Percentiles rank a stretch among this genome's conserved stretches.
Conservation (phyloP, 2,888 invertebrate genomes). For the Strigamia crassipes region DNA sequence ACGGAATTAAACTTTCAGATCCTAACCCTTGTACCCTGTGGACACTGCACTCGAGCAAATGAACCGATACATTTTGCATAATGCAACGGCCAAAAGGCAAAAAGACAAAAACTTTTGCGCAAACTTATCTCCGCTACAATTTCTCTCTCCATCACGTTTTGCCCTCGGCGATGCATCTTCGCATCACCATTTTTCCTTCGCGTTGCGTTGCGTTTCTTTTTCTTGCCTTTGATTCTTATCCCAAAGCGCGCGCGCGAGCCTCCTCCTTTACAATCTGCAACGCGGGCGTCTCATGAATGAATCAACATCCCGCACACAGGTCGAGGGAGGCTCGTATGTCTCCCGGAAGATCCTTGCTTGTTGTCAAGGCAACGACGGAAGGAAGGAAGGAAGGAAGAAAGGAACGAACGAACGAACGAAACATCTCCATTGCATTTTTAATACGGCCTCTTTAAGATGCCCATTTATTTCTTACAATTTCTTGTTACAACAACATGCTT, state of each 20-base stretch:
- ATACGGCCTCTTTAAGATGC: neutral
- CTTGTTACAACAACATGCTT: too few relatives aligned
- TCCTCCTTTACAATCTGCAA: constrained; percentile 10
- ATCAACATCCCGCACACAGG: constrained; percentile 33
- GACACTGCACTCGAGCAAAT: constrained; percentile 30
- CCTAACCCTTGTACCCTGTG: constrained; percentile 33
- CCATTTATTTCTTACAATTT: neutral
- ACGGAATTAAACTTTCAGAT: constrained; percentile 23
- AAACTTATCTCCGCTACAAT: neutral
- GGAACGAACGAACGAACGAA: too few relatives aligned
- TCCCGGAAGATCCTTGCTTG: neutral
- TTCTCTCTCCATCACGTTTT: neutral
- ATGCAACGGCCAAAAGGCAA: constrained; percentile 11
- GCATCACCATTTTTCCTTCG: neutral
- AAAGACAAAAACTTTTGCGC: neutral
- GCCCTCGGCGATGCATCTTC: neutral
- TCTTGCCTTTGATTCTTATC: constrained; percentile 28
- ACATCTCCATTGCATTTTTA: constrained; percentile 19
- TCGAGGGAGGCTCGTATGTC: constrained; percentile 24
- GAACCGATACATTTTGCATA: constrained; percentile 28
- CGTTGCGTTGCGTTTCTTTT: neutral
- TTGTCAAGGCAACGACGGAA: constrained; percentile 17
- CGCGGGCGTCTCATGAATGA: constrained; percentile 25
- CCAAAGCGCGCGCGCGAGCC: neutral
- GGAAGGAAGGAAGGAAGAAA: neutral